phyloP scores from a whole-genome alignment of 2,797 vertebrate species.

The Cephalopachus bancanus region DNA sequence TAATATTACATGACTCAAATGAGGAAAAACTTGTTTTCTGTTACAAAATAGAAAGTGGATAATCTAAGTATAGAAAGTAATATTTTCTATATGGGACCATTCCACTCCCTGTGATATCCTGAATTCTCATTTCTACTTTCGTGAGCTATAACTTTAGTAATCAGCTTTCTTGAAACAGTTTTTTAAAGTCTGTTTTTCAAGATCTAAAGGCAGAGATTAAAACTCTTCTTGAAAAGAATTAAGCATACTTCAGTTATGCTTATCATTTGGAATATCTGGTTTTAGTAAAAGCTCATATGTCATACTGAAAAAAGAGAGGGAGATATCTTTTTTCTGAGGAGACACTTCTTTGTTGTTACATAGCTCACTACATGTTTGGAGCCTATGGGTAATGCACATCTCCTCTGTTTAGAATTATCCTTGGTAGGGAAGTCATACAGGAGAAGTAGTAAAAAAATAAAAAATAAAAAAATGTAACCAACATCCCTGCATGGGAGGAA shows the following conservation, averaged over 20 bases:
- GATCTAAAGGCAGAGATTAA: background rate
- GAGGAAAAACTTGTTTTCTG: constrained; percentile 31
- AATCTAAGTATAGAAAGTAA: background rate
- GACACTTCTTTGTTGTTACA: background rate
- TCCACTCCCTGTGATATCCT: background rate
- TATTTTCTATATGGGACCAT: background rate
- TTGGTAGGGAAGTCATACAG: background rate
- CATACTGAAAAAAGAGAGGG: background rate
- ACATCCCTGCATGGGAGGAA: background rate
- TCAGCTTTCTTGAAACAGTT: constrained; percentile 36
- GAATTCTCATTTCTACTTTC: constrained; percentile 15
- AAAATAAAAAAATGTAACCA: background rate
- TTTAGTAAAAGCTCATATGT: constrained; percentile 19
- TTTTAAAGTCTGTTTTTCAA: background rate
- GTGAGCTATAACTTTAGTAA: background rate
- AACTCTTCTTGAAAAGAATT: constrained; percentile 33
- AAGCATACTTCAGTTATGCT: constrained; percentile 11
- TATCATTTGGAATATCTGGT: constrained; percentile 3
- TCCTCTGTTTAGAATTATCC: background rate
- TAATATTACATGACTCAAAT: constrained; percentile 50
- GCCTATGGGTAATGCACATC: background rate
- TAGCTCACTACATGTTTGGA: background rate
- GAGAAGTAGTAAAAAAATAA: background rate
- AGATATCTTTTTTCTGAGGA: constrained; percentile 8
- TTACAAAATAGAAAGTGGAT: constrained; percentile 2